Conservation (phyloP, 2,888 invertebrate species). For the Brachynemurus nebulosus region DNA sequence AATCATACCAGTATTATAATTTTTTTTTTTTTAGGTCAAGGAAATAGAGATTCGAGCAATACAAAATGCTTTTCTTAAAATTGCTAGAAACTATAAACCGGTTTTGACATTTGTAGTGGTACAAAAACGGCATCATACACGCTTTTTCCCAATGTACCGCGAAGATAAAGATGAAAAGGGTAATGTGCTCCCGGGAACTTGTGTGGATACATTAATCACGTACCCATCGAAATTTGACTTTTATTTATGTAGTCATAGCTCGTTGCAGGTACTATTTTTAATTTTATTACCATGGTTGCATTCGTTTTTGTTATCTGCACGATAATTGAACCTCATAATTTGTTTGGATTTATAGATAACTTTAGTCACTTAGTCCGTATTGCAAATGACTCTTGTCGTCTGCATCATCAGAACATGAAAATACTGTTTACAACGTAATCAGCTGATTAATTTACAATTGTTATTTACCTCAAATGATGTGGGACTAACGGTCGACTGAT, state of each 20-base stretch:
- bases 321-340: too few species aligned
- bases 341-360: too few species aligned
- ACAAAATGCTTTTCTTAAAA: slow-evolving; percentile 49
- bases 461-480: too few species aligned
- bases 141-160: slow-evolving; percentile 37
- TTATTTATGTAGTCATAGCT: slow-evolving; percentile 54
- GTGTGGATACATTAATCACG: slow-evolving; percentile 73
- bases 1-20: background rate
- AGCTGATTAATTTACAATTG: too few species aligned
- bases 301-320: too few species aligned
- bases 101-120: slow-evolving; percentile 84
- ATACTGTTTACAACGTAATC: too few species aligned
- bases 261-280: slow-evolving; percentile 6
- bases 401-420: too few species aligned
- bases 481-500: too few species aligned
- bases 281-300: too few species aligned
- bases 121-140: slow-evolving; percentile 92
- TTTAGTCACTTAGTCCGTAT: too few species aligned
- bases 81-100: slow-evolving; percentile 44
- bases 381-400: too few species aligned
- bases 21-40: slow-evolving; percentile 39
- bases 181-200: slow-evolving; percentile 77
- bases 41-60: slow-evolving; percentile 52
- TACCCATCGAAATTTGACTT: slow-evolving; percentile 82
- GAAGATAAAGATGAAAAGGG: slow-evolving; percentile 39